These are phyloP conservation scores for Lycocerus yunnanus DNA, from an alignment of 2,888 invertebrate species.

Conservation along the genomic window DNA sequence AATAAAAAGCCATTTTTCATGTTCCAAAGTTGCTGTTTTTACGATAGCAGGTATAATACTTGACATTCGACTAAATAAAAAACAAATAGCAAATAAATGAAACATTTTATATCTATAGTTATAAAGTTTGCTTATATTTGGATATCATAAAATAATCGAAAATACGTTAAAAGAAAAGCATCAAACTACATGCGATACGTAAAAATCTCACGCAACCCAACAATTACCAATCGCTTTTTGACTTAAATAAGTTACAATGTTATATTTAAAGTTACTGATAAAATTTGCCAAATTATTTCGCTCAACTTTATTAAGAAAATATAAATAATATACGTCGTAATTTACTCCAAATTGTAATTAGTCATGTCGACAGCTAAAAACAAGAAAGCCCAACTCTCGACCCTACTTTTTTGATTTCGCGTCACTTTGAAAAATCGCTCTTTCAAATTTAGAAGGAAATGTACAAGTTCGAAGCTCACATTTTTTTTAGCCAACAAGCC, in stretches of 20 bases:
- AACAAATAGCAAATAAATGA: background rate
- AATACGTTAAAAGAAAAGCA: slow-evolving; percentile 10
- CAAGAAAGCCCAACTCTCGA: background rate
- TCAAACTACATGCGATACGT: slow-evolving; percentile 2
- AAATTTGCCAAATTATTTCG: background rate
- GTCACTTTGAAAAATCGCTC: background rate
- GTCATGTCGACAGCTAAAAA: background rate
- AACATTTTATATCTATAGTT: background rate
- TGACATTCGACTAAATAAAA: background rate
- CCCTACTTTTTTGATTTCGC: background rate
- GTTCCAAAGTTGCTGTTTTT: background rate
- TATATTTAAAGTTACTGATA: background rate
- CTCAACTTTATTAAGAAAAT: background rate
- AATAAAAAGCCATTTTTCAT: background rate
- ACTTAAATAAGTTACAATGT: background rate
- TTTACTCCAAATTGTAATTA: background rate
- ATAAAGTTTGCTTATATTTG: background rate
- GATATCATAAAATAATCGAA: slow-evolving; percentile 10
- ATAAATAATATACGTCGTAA: background rate
- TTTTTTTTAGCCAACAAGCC: background rate
- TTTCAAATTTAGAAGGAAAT: background rate
- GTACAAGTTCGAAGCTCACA: background rate
- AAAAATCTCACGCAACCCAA: slow-evolving; percentile 4
- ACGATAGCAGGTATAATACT: background rate
- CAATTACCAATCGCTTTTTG: background rate